Evolutionary conservation across 2,797 vertebrate genomes (phyloP), one percentile per base, ranked within the genome.

Genomic region (Xenopus petersii): DNA sequence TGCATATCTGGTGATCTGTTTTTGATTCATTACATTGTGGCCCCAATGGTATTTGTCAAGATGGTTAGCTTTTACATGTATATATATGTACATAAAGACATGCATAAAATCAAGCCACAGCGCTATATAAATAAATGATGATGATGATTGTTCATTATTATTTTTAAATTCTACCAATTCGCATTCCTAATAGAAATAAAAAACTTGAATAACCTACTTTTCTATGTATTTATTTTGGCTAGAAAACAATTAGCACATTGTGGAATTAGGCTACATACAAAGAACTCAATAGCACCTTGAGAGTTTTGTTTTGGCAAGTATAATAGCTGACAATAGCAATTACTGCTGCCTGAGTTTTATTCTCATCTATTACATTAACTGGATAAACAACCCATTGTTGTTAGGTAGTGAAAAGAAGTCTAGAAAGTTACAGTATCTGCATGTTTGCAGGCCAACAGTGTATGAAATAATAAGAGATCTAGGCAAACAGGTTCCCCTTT

Each of bases 311-410:
- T 54, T n/a, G 12, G 47, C 10, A n/a, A 51, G 26, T 59, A 64
- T 16, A 63, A 64, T 56, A 70, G 48, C 26, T 64, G 74, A 70
- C 65, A 42, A 56, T 61, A n/a, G 61, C 59, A 66, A 66, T 74
- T 70, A 67, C 47, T 64, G 62, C 64, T 64, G 62, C 65, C 36
- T 69, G 24, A 12, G 42, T 60, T 70, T 71, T 24, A 49, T 71
- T 49, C 61, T 59, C 64, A 26, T 70, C 12, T 54, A 36, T 73
- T 36, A 76, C 58, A 71, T 48, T 3, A 24, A 70, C 58, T 46
- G 51, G 59, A 36, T 64, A 64, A 69, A 47, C 13, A 69, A 11
- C 26, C 46, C 47, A 70, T 76, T 76, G 26, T 30, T 30, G 10
- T 64, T n/a, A 65, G n/a, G 12, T 13, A 64, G 46, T 33, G 55